Evolutionary conservation across 2,797 vertebrate species (phyloP).

Genomic region (Coranthus polyacanthus): DNA sequence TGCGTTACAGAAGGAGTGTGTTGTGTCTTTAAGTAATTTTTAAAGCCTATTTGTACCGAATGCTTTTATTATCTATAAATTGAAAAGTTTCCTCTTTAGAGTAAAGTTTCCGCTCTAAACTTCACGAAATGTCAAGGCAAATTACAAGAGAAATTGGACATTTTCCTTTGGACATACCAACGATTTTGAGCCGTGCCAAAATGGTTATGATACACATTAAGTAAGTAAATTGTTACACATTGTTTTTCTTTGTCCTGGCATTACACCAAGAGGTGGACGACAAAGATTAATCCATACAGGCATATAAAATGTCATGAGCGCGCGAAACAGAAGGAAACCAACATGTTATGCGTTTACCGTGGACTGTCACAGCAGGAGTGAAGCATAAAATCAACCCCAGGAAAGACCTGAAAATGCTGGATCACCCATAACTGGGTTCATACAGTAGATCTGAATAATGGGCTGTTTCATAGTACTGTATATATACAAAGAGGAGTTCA

Average conservation of each 20-base stretch:
- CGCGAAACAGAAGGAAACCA: neutral
- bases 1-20: neutral
- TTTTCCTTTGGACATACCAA: neutral
- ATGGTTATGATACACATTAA: neutral
- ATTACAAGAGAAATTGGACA: neutral
- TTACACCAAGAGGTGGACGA: slow-evolving; percentile 3
- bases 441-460: slow-evolving; percentile 6
- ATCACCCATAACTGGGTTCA: neutral
- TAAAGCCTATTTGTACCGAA: neutral
- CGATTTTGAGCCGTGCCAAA: neutral
- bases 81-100: no score
- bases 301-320: neutral
- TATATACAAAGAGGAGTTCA: slow-evolving; percentile 19
- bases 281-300: no score
- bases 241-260: slow-evolving; percentile 1
- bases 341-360: neutral
- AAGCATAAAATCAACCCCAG: neutral
- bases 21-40: no score
- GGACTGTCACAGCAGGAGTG: neutral
- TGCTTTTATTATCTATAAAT: neutral
- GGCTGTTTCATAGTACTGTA: slow-evolving; percentile 20
- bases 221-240: neutral
- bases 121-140: slow-evolving; percentile 4
- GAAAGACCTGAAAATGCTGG: neutral
- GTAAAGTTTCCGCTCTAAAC: neutral